These are phyloP conservation scores for Monodelphis domestica DNA, from an alignment of 2,797 vertebrate genomes.

Conservation along the genomic window DNA sequence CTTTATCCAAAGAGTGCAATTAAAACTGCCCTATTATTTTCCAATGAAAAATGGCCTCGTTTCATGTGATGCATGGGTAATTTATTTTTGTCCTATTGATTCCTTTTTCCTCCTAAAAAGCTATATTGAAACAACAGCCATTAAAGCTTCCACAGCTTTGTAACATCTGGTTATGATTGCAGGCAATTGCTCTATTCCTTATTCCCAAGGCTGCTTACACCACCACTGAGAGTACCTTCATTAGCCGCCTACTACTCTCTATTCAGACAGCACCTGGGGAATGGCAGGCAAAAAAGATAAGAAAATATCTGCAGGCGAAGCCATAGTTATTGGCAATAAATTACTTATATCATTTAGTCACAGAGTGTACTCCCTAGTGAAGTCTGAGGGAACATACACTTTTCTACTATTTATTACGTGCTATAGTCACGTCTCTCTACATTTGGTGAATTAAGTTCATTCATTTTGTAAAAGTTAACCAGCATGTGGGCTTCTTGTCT, in stretches of 20 bases:
- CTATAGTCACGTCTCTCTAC: background rate
- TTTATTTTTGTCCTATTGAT: constrained; percentile 69
- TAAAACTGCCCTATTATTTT: constrained; percentile 51
- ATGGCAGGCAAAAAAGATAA: constrained; percentile 49
- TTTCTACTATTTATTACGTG: constrained; percentile 40
- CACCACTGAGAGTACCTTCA: constrained; percentile 55
- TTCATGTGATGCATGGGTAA: constrained; percentile 69
- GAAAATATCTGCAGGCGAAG: constrained; percentile 55
- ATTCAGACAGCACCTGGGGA: constrained; percentile 55
- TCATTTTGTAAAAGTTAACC: constrained; percentile 40
- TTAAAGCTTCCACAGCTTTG: constrained; percentile 67
- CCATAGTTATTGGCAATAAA: constrained; percentile 51
- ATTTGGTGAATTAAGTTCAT: constrained; percentile 57
- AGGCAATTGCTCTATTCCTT: constrained; percentile 63
- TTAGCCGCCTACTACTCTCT: constrained; percentile 45
- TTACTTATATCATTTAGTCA: constrained; percentile 48
- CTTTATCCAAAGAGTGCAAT: constrained; percentile 58
- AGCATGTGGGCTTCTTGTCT: background rate
- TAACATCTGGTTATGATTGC: constrained; percentile 57
- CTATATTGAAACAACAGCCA: constrained; percentile 62
- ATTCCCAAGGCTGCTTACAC: constrained; percentile 30
- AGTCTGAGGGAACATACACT: constrained; percentile 45
- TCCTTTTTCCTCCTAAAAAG: constrained; percentile 50
- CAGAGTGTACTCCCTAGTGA: constrained; percentile 1
- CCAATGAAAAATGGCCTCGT: constrained; percentile 54